Conservation (phyloP, 2,113 vertebrate species). For the Mormoops blainvillei region DNA sequence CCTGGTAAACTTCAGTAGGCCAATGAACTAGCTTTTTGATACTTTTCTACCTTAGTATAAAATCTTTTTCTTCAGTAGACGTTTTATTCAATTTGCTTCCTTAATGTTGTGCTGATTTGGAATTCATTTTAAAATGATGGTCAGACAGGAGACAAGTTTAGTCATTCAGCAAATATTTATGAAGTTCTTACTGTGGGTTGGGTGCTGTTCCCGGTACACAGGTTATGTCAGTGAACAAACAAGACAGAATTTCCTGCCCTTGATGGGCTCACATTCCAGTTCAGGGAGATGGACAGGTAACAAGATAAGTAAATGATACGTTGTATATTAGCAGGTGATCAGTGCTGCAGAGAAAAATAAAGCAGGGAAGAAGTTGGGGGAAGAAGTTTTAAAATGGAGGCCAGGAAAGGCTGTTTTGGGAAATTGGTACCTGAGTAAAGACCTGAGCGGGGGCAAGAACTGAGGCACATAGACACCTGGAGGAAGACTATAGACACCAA, state of each 20-base stretch:
- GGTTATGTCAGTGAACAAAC: neutral
- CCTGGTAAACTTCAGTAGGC: neutral
- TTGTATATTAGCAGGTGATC: neutral
- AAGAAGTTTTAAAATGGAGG: neutral
- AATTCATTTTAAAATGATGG: neutral
- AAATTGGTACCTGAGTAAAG: neutral
- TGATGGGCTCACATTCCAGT: neutral
- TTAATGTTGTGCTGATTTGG: neutral
- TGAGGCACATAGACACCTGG: fast-evolving
- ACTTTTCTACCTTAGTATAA: neutral
- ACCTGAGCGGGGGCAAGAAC: neutral
- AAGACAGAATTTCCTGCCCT: neutral
- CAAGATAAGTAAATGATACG: neutral
- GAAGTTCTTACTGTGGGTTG: neutral
- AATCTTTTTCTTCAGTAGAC: neutral
- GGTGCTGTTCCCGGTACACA: fast-evolving
- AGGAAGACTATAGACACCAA: neutral
- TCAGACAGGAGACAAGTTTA: neutral
- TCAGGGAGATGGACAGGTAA: too few species aligned
- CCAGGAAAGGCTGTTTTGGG: neutral
- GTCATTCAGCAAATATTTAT: neutral
- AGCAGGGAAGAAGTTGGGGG: neutral
- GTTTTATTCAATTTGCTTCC: neutral
- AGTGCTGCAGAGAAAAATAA: neutral
- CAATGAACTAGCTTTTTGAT: neutral